phyloP scores from a whole-genome alignment of 2,888 invertebrate genomes.

The Orthonychiurus folsomi region DNA sequence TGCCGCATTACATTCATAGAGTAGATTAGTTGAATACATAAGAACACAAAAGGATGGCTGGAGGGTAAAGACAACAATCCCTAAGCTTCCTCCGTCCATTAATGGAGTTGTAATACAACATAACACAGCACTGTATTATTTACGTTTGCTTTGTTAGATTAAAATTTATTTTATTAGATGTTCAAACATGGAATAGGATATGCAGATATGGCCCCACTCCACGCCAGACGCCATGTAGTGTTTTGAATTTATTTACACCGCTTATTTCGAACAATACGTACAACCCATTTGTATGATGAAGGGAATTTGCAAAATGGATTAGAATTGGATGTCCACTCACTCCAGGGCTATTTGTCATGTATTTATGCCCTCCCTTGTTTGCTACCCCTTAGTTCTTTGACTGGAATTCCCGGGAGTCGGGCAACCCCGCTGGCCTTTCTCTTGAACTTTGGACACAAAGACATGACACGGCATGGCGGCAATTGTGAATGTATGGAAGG shows the following conservation, averaged over 20 bases:
- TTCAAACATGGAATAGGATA: not conserved
- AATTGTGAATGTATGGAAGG: too few species aligned
- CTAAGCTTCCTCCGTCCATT: too few species aligned
- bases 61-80: too few species aligned
- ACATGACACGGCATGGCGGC: too few species aligned
- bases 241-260: not conserved
- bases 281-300: conserved; percentile 22
- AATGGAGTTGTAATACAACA: not conserved
- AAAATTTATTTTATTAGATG: conserved; percentile 1
- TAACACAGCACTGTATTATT: too few species aligned
- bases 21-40: conserved; percentile 1
- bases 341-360: not conserved
- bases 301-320: conserved; percentile 26
- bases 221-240: not conserved
- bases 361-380: not conserved
- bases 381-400: not conserved
- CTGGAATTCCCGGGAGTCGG: not conserved
- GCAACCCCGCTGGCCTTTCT: not conserved
- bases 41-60: too few species aligned
- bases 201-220: not conserved
- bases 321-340: conserved; percentile 9
- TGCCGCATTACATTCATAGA: too few species aligned
- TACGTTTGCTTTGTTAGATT: not conserved
- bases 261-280: not conserved
- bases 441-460: too few species aligned